Evolutionary conservation across 2,888 invertebrate species (phyloP), one percentile per base, ranked within the genome.

Genomic region (Siphlonurus alternatus): DNA sequence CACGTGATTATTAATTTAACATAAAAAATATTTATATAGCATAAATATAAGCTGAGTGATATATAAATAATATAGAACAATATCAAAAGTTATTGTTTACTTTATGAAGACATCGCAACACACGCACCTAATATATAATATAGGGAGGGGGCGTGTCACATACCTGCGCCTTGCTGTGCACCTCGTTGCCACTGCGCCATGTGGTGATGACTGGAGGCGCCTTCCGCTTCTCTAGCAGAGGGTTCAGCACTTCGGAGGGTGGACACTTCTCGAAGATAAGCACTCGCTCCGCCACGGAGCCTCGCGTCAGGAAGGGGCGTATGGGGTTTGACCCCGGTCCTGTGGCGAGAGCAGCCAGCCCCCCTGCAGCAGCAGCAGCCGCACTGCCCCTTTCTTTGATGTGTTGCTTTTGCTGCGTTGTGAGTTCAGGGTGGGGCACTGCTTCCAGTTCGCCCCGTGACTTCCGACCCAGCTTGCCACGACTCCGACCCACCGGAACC

Each of bases 201-300:
- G 77, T 73, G 66, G 72, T 74, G 61, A 73, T 80, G 23, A 68
- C 67, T 71, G 72, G 80, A 72, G 79, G 81, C 75, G 77, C 80
- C 15, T 67, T 65, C 71, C 86, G 78, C 73, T 87, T 88, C 71
- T 87, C 86, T 69, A 87, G 74, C 61, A 87, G 78, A 20, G 56
- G 25, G 38, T 59, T 25, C 18, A 56, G 61, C 66, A 87, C 78
- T 73, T 88, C 89, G 73, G 89, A 89, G 53, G 91, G 60, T 51
- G 65, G 93, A 72, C 92, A 91, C 75, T 89, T 86, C 76, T 93
- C 93, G 74, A 93, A 93, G 76, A 93, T 89, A 68, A 93, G 81
- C 67, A 93, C 93, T 61, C 93, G 80, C 73, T 93, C 93, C 23
- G 93, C 93, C 1, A 93, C 93, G 2, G 93, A 93, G 23, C 93